Evolutionary conservation across 2,888 invertebrate genomes (phyloP).

Genomic region (Thereva nobilitata): DNA sequence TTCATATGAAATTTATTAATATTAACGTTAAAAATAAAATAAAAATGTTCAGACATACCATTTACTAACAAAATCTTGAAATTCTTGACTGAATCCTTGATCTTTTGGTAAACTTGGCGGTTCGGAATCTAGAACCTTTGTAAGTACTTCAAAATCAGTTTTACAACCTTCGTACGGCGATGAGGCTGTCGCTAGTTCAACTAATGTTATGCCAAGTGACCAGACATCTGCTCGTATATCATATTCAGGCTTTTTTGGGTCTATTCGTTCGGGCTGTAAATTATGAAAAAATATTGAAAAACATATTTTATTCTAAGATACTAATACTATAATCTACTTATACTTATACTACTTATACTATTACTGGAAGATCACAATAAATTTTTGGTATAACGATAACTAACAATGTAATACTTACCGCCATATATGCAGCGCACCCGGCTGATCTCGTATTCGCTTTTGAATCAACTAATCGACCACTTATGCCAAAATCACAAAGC

Average conservation of each 20-base stretch:
- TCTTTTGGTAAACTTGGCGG: slow-evolving; percentile 83
- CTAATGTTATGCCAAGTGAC: slow-evolving; percentile 95
- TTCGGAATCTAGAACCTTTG: slow-evolving; percentile 87
- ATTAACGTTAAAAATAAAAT: slow-evolving; percentile 21
- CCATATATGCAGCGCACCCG: slow-evolving; percentile 99
- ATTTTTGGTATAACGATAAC: not conserved
- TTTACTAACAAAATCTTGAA: slow-evolving; percentile 86
- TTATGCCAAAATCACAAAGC: slow-evolving; percentile 99
- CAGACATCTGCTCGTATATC: slow-evolving; percentile 99
- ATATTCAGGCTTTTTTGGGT: slow-evolving; percentile 92
- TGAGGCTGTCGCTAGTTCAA: slow-evolving; percentile 95
- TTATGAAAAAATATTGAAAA: slow-evolving; percentile 1
- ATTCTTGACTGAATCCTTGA: slow-evolving; percentile 79
- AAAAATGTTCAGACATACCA: slow-evolving; percentile 67
- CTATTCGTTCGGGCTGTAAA: slow-evolving; percentile 91
- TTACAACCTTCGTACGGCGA: slow-evolving; percentile 94
- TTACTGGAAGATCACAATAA: not conserved
- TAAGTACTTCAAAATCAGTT: slow-evolving; percentile 96
- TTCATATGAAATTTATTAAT: not conserved
- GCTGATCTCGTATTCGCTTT: slow-evolving; percentile 96
- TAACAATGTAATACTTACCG: slow-evolving; percentile 66
- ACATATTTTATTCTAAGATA: not conserved
- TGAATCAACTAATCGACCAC: slow-evolving; percentile 95
- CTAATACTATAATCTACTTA: too few species aligned
- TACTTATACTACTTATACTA: too few species aligned